Evolutionary conservation across 1,140 invertebrate genomes (phyloP).

Genomic region (Panulirus ornatus): DNA sequence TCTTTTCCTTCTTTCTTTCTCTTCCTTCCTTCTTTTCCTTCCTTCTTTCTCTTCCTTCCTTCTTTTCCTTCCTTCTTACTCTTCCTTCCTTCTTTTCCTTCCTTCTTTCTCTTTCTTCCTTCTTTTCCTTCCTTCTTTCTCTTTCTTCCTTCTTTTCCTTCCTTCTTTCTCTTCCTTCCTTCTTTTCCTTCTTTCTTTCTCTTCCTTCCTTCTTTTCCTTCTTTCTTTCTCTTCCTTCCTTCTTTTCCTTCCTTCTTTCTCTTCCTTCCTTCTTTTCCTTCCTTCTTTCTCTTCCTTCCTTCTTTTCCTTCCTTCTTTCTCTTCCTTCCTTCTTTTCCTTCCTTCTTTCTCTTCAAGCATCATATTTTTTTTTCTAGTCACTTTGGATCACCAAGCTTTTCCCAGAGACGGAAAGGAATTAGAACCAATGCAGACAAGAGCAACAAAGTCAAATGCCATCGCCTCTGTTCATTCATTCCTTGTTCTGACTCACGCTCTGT

Average conservation of each 20-base stretch:
- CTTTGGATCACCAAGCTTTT: no score
- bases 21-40: not conserved
- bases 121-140: not conserved
- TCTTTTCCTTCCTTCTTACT: not conserved
- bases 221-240: not conserved
- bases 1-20: not conserved
- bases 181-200: not conserved
- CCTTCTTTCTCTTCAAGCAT: not conserved
- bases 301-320: not conserved
- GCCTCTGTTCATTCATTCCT: no score
- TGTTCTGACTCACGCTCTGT: no score
- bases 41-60: not conserved
- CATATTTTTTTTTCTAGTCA: no score
- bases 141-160: not conserved
- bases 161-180: not conserved
- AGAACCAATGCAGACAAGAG: no score
- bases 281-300: not conserved
- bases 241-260: not conserved
- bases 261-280: not conserved
- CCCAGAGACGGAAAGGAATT: no score
- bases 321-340: not conserved
- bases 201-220: not conserved
- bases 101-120: not conserved
- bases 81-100: not conserved
- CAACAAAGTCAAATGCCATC: no score